Evolutionary conservation across 2,797 vertebrate genomes (phyloP).

Genomic region (Fistularia commersonii): DNA sequence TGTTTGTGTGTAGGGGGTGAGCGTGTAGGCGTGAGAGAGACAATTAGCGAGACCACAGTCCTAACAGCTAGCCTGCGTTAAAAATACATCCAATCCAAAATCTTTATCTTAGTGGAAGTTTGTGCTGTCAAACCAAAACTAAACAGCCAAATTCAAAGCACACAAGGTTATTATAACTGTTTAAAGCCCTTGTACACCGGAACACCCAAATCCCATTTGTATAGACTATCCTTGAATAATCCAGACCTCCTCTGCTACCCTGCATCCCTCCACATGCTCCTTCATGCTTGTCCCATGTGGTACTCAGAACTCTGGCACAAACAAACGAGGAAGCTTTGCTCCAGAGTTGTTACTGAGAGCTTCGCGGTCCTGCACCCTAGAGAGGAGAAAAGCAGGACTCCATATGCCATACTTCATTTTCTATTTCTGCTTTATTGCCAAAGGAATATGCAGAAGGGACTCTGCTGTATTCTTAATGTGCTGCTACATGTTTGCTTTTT

Average conservation of each 20-base stretch:
- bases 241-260: constrained; percentile 20
- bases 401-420: constrained; percentile 51
- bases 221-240: constrained; percentile 50
- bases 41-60: no score
- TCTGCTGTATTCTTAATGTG: constrained; percentile 66
- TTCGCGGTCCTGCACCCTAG: constrained; percentile 43
- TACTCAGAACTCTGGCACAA: constrained; percentile 53
- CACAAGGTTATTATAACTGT: constrained; percentile 15
- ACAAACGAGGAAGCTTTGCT: constrained; percentile 30
- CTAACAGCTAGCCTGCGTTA: no score
- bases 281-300: constrained; percentile 44
- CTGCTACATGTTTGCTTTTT: no score
- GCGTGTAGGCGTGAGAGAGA: no score
- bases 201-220: constrained; percentile 18
- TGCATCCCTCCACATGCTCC: constrained; percentile 16
- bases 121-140: no score
- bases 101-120: no score
- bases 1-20: no score
- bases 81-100: no score
- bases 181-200: constrained; percentile 23
- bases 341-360: constrained; percentile 37
- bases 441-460: constrained; percentile 50
- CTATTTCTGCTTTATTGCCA: constrained; percentile 59
- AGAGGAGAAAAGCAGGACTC: constrained; percentile 62
- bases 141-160: not conserved